Base-by-base conservation (phyloP, 1,140 invertebrate species). In the Bombus pyrosoma region DNA sequence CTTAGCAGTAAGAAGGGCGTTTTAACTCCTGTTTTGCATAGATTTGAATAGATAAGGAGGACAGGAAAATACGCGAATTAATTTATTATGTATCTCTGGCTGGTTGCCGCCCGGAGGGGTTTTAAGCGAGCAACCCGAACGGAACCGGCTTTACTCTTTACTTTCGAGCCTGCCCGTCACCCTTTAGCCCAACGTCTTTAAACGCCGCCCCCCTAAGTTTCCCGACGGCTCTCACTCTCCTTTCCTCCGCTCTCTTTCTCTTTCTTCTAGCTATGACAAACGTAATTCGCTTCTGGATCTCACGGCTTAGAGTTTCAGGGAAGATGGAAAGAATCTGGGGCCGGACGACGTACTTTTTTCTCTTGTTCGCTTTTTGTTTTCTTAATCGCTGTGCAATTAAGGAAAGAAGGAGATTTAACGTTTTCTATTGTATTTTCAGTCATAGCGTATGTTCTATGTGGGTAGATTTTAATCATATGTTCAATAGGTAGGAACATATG, bases 11-110 rank as follows among this genome's bases (percentile, higher is more conserved):
- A 91, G 92, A 91, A 92, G 92, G 92, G 92, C 92, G 92, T 95
- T 95, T 94, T 94, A 95, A 94, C 93, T 93, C 92, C 92, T 94
- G 93, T 94, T 95, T 94, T 95, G 94, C 94, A 95, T 95, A 95
- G 94, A 95, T 95, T 95, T 95, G 93, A 95, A 95, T 95, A 95
- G 94, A 95, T 94, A 94, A 95, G 92, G 89, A 87, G 82, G 86
- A 88, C 86, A 89, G 87, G 92, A 92, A 92, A 93, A 93, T 92
- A 93, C 91, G 92, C 92, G 93, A 95, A 95, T 95, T 95, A 95
- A 95, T 95, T 95, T 95, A 95, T 95, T 95, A 94, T 94, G 93
- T 94, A 94, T 93, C 93, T 93, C 90, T 88, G 89, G 88, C 68
- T 91, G 90, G 86, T 81, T 91, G 90, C 79, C 79, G 47, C 18